Evolutionary conservation across 2,888 invertebrate genomes (phyloP).

Genomic region (Gryllus longicercus): DNA sequence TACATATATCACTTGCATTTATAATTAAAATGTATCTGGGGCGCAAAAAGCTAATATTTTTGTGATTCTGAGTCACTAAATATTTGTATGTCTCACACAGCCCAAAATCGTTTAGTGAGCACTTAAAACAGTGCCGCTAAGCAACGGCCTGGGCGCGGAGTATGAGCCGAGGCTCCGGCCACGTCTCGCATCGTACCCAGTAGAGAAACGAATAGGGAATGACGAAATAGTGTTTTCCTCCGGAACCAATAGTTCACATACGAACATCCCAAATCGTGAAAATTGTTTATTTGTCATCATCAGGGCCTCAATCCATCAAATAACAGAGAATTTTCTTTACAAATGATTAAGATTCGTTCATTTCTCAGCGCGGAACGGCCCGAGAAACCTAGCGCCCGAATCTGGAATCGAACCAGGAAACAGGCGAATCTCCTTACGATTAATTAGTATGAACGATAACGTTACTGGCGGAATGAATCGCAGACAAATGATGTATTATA

Average conservation of each 20-base stretch:
- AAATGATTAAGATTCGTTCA: conserved; percentile 17
- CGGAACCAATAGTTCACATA: neutral
- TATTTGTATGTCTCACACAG: conserved; percentile 53
- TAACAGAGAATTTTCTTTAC: conserved; percentile 17
- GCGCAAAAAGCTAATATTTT: conserved; percentile 50
- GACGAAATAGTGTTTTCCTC: conserved; percentile 17
- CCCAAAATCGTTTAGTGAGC: conserved; percentile 58
- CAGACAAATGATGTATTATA: conserved; percentile 17
- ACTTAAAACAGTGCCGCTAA: conserved; percentile 61
- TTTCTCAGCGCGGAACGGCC: neutral
- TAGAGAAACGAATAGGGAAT: conserved; percentile 10
- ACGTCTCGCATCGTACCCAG: conserved; percentile 17
- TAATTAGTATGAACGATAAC: conserved; percentile 17
- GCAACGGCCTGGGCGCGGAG: conserved; percentile 4
- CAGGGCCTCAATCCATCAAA: conserved; percentile 17
- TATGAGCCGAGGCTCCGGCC: conserved; percentile 6
- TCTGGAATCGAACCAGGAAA: neutral
- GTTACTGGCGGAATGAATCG: conserved; percentile 1
- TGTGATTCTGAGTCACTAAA: conserved; percentile 8
- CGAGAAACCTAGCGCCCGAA: conserved; percentile 17
- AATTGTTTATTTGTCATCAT: conserved; percentile 17
- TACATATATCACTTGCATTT: conserved; percentile 17
- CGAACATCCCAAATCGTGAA: conserved; percentile 7
- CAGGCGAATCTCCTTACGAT: conserved; percentile 17
- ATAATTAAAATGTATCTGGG: conserved; percentile 51